Percentiles rank a stretch among this genome's conserved stretches.
Evolutionary conservation across 2,113 vertebrate genomes (phyloP).

Genomic region (Lagopus muta): DNA sequence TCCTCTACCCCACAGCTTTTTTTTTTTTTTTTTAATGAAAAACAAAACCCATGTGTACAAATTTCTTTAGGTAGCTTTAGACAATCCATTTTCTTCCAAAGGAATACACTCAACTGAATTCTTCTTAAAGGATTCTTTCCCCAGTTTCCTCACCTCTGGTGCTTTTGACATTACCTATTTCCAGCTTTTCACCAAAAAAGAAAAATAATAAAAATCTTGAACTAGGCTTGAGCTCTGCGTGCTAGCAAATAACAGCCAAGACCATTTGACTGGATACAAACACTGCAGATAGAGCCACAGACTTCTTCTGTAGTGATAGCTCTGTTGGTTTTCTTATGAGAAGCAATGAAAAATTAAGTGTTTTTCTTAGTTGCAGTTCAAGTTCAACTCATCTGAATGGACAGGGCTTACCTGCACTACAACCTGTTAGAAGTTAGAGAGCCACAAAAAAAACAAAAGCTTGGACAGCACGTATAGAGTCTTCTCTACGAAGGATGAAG

Average conservation of each 20-base stretch:
- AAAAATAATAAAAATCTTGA: neutral
- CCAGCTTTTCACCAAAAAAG: neutral
- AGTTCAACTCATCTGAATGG: neutral
- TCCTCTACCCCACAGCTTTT: neutral
- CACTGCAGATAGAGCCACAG: neutral
- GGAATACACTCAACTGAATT: neutral
- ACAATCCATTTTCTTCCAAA: neutral
- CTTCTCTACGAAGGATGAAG: neutral
- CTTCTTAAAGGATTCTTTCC: neutral
- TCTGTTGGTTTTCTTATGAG: neutral
- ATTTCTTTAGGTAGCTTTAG: conserved; percentile 2
- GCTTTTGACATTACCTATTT: neutral
- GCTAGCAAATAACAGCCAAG: neutral
- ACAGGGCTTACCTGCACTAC: neutral
- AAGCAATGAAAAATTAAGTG: neutral
- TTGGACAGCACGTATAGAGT: neutral
- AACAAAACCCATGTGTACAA: neutral
- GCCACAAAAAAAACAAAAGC: neutral
- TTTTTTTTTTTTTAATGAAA: neutral
- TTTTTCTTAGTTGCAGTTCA: no score
- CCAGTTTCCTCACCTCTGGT: neutral
- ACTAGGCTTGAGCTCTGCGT: neutral
- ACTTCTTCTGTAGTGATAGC: neutral
- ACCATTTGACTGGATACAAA: neutral
- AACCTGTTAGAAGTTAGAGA: neutral